Conservation (phyloP, 2,113 vertebrate species). For the Kryptolebias marmoratus region DNA sequence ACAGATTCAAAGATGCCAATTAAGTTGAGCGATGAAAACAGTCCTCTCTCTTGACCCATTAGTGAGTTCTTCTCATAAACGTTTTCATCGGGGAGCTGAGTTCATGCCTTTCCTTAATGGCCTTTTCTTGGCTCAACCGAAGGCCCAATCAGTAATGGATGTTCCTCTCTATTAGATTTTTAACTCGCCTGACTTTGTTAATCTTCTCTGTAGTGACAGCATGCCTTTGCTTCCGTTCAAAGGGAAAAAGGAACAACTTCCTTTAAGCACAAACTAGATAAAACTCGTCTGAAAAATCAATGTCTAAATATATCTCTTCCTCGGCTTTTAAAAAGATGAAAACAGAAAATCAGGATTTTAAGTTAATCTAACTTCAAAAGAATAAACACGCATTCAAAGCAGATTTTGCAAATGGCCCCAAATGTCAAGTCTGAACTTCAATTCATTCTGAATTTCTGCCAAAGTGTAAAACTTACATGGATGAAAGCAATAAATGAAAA, state of each 20-base stretch:
- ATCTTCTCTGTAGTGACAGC: constrained; percentile 39
- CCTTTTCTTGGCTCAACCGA: constrained; percentile 61
- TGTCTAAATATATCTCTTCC: constrained; percentile 18
- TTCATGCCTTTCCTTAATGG: constrained; percentile 69
- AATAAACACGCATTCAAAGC: too few species aligned
- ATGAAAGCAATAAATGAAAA: too few species aligned
- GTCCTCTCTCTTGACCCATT: constrained; percentile 72
- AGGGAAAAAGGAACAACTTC: constrained; percentile 18
- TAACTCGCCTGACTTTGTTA: constrained; percentile 57
- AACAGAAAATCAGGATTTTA: not conserved
- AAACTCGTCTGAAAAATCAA: constrained; percentile 32
- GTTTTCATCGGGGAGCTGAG: constrained; percentile 66
- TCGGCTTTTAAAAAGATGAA: not conserved
- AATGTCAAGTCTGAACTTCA: too few species aligned
- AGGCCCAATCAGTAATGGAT: constrained; percentile 69
- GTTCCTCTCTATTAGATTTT: constrained; percentile 60
- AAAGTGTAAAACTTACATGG: too few species aligned
- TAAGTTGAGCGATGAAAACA: constrained; percentile 77
- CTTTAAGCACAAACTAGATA: constrained; percentile 17
- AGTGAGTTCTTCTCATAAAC: constrained; percentile 59
- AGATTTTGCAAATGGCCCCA: too few species aligned
- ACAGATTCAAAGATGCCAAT: constrained; percentile 72
- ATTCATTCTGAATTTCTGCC: too few species aligned
- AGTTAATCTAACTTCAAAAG: not conserved
- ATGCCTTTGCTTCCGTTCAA: constrained; percentile 16